Conservation (phyloP, 2,113 vertebrate genomes). For the Lepus europaeus region DNA sequence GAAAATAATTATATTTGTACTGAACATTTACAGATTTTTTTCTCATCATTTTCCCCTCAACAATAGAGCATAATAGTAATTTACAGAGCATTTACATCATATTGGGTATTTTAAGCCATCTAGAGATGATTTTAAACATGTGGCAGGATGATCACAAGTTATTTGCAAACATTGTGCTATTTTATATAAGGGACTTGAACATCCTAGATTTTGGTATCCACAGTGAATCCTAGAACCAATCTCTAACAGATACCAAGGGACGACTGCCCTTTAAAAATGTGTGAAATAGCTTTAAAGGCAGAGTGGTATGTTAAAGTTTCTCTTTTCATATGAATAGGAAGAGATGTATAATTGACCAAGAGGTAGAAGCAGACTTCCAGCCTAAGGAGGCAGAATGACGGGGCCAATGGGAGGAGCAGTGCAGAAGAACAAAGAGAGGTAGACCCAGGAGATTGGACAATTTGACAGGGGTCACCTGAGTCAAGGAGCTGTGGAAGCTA, state of each 20-base stretch:
- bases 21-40: background rate
- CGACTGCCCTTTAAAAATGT: background rate
- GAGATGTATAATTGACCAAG: background rate
- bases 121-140: background rate
- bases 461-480: background rate
- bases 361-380: background rate
- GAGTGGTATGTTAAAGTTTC: background rate
- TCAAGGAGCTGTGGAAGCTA: constrained; percentile 38
- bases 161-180: background rate
- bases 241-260: background rate
- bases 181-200: background rate
- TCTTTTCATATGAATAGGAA: background rate
- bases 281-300: background rate
- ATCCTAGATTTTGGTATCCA: background rate
- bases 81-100: background rate
- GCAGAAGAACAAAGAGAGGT: background rate
- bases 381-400: background rate
- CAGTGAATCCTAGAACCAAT: background rate
- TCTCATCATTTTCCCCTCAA: background rate
- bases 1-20: background rate
- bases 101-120: background rate
- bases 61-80: background rate
- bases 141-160: background rate
- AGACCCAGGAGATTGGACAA: background rate
- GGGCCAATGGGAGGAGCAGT: background rate